Conservation (phyloP, 92 coral and sea anemone genomes). For the Phenganax marumi region DNA sequence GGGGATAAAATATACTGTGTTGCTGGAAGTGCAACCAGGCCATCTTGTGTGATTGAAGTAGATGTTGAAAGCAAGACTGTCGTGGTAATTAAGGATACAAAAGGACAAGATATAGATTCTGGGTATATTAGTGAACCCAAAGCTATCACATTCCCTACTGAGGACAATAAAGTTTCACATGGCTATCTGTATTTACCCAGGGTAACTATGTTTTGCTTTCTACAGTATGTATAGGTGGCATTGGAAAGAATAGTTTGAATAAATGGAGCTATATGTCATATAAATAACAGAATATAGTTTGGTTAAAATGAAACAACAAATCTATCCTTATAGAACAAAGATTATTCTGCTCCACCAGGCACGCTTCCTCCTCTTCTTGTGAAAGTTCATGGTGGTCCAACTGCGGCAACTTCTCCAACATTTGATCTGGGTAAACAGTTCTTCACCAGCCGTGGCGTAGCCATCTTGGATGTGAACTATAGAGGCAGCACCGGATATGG, state of each 20-base stretch:
- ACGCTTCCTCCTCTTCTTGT: conserved; percentile 82
- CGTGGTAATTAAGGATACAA: conserved; percentile 63
- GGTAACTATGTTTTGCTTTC: conserved; percentile 42
- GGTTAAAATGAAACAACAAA: background rate
- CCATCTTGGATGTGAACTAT: conserved; percentile 85
- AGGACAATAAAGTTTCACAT: conserved; percentile 63
- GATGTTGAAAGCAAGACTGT: conserved; percentile 56
- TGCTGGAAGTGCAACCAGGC: conserved; percentile 66
- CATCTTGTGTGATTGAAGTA: conserved; percentile 63
- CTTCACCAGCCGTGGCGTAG: conserved; percentile 88
- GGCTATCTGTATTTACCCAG: conserved; percentile 83
- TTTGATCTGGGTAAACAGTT: conserved; percentile 65
- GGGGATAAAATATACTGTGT: conserved; percentile 69
- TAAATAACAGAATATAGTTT: background rate
- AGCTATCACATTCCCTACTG: conserved; percentile 69
- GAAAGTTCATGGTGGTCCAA: conserved; percentile 92
- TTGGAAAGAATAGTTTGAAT: background rate
- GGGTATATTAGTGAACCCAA: conserved; percentile 76
- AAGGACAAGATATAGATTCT: conserved; percentile 48
- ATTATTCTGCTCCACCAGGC: conserved; percentile 73
- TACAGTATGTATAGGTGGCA: too few species aligned
- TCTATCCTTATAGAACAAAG: conserved; percentile 69
- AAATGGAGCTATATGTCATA: too few species aligned
- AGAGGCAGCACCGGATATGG: conserved; percentile 94
- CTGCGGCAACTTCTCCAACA: conserved; percentile 58